These are phyloP conservation scores for Nephila pilipes DNA, from an alignment of 1,140 invertebrate species.

Conservation along the genomic window DNA sequence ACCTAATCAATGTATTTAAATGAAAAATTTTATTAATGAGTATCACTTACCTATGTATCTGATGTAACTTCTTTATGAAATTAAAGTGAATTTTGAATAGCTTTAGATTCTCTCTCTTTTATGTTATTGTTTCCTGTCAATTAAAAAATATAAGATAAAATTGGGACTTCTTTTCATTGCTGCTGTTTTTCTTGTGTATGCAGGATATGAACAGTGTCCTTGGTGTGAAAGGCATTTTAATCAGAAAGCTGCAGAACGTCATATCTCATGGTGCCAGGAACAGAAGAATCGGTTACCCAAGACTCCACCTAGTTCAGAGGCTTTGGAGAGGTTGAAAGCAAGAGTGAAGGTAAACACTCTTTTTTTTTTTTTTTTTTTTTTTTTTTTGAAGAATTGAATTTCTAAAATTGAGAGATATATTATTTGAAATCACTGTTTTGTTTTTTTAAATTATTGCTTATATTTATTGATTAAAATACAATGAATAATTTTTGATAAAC, in stretches of 20 bases:
- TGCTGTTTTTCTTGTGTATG: background rate
- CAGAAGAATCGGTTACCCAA: constrained; percentile 83
- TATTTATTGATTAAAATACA: no score
- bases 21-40: no score
- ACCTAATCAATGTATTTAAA: no score
- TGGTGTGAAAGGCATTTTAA: constrained; percentile 92
- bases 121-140: no score
- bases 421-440: no score
- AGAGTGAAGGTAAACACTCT: constrained; percentile 84
- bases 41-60: no score
- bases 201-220: constrained; percentile 86
- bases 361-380: no score
- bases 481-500: no score
- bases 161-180: background rate
- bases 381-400: no score
- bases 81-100: background rate
- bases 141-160: no score
- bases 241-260: constrained; percentile 92
- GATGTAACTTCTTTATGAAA: background rate
- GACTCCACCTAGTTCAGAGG: constrained; percentile 84
- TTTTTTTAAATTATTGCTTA: no score
- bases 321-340: constrained; percentile 89
- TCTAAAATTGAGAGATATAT: no score
- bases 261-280: constrained; percentile 95
- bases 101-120: background rate